Evolutionary conservation across 1,140 invertebrate species (phyloP), one percentile per base, ranked within the genome.

Genomic region (Musca domestica): DNA sequence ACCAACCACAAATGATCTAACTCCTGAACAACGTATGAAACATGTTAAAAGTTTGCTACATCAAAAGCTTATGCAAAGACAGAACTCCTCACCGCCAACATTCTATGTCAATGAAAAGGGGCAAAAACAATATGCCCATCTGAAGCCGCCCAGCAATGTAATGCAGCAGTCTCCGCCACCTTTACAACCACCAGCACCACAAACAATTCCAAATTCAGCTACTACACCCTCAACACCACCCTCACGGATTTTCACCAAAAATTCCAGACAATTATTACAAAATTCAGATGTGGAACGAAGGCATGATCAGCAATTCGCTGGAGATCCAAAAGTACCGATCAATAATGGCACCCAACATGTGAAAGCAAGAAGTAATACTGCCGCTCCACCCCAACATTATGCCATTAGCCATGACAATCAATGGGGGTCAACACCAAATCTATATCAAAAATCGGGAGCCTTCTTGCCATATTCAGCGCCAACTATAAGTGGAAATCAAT

Each of bases 1-100:
- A 69, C 71, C 9, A 68, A 46, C 4, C 10, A 46, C 25, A 68
- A 70, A n/a, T 48, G 48, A 27, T 15, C 41, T 52, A 54, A 52
- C n/a, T 25, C 48, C 58, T 5, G 19, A 68, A 46, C 27, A 67
- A 0, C 72, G 71, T 34, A 71, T 76, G 0, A 19, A 64, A 54
- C 72, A 77, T 10, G 71, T 76, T 3, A 79, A 77, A 68, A 58
- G 71, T 6, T 34, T 79, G 6, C 41, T 79, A 0, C 77, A 77
- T 10, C 2, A 54, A n/a, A 54, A 47, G n/a, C 30, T 70, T 52
- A 22, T 67, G 54, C 20, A 54, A 58, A 41, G 54, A 17, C 48
- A 65, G 4, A 41, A 34, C 14, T 19, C 34, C 4, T 41, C 56
- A 20, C 7, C n/a, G 2, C 34, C 34, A 5, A 2, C 34, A 41